Conservation (phyloP, 2,113 vertebrate species). For the Ancistrus triradiatus region DNA sequence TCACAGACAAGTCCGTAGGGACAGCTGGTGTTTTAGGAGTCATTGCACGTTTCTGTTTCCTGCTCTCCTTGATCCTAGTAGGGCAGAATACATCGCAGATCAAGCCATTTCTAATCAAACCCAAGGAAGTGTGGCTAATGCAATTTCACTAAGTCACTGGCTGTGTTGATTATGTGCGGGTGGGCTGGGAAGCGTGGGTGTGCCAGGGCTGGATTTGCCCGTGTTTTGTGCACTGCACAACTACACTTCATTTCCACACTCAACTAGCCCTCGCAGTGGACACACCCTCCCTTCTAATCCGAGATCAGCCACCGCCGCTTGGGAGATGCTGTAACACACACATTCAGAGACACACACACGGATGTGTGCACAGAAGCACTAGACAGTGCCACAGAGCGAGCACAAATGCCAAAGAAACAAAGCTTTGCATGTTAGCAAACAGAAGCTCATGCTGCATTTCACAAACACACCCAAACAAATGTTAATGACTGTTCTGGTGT, state of each 20-base stretch:
- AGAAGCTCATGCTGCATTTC: no score
- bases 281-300: conserved; percentile 55
- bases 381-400: not conserved
- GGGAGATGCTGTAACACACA: conserved; percentile 14
- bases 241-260: conserved; percentile 44
- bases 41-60: conserved; percentile 45
- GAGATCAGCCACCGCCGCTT: conserved; percentile 53
- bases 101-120: conserved; percentile 74
- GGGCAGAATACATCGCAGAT: conserved; percentile 63
- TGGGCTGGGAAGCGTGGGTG: conserved; percentile 36
- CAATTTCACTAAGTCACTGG: conserved; percentile 80
- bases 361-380: not conserved
- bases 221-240: conserved; percentile 45
- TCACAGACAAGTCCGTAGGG: conserved; percentile 29
- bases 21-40: conserved; percentile 56
- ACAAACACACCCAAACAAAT: conserved; percentile 25
- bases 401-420: not conserved
- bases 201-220: conserved; percentile 58
- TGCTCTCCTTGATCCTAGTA: conserved; percentile 51
- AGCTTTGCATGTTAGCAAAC: not conserved
- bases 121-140: conserved; percentile 75
- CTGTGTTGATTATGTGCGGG: conserved; percentile 72
- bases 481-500: no score
- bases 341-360: no score
- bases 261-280: conserved; percentile 15